A percentile compares a stretch with the other conserved stretches of the same genome.
Conservation (phyloP, 2,888 invertebrate species). For the Cryptophagus acutangulus region DNA sequence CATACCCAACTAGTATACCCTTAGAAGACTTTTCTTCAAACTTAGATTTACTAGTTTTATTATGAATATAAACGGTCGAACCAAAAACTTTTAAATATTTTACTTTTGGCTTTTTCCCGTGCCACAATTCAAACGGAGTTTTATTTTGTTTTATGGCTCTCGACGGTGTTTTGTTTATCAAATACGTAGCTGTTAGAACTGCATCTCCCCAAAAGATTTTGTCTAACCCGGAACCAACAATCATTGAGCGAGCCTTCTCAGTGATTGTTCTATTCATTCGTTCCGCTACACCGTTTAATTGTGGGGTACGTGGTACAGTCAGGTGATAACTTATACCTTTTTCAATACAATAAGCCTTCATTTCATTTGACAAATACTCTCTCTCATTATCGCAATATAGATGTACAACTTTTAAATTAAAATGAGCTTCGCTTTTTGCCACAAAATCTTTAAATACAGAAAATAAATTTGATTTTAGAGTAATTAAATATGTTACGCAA, state of each 20-base stretch:
- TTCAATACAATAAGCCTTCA: slow-evolving; percentile 4
- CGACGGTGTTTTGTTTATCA: neutral
- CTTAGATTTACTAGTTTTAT: neutral
- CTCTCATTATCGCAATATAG: slow-evolving; percentile 4
- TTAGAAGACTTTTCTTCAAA: slow-evolving; percentile 4
- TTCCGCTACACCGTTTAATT: neutral
- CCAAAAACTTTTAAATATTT: slow-evolving; percentile 9
- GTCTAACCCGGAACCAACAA: neutral
- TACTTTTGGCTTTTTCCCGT: slow-evolving; percentile 3
- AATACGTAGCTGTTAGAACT: neutral
- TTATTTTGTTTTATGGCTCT: neutral
- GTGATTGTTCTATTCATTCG: neutral
- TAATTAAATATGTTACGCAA: slow-evolving; percentile 1
- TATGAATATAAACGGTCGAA: slow-evolving; percentile 8
- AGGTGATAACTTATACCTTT: slow-evolving; percentile 7
- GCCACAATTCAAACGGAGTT: slow-evolving; percentile 5
- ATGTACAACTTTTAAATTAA: neutral
- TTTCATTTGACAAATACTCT: slow-evolving; percentile 8
- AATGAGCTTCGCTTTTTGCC: neutral
- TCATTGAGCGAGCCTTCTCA: neutral
- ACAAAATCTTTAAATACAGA: neutral
- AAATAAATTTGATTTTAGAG: slow-evolving; percentile 1
- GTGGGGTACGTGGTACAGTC: neutral
- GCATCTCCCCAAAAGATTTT: slow-evolving; percentile 1
- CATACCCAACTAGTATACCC: slow-evolving; percentile 9